Evolutionary conservation across 1,140 invertebrate genomes (phyloP), one percentile per base, ranked within the genome.

Genomic region (Lepidurus couesii): DNA sequence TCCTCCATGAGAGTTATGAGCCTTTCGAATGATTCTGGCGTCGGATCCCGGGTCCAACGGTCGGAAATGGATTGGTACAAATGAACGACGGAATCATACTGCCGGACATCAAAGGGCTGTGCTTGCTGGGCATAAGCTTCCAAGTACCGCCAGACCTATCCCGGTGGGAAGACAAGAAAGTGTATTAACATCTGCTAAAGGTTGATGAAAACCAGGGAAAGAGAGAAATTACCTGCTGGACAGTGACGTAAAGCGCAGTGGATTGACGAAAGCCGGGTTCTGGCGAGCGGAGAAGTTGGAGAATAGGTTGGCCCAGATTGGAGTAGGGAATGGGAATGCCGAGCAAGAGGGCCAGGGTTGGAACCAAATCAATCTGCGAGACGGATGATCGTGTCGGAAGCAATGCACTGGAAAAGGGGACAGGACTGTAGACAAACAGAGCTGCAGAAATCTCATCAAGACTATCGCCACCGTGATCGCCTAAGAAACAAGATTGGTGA

Each of bases 401-500:
- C 5, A 53, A 21, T 34, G 79, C 79, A 26, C 34, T 79, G 76
- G 44, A 80, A 80, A 26, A 75, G 53, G 74, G 73, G n/a, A 13
- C 43, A 10, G 79, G 75, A 45, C 91, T 91, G 84, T 95, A 93
- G 7, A 94, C 88, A 83, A 98, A 97, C 83, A 98, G 87, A 0
- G 92, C 94, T 7, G 97, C 91, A 76, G 92, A 91, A 0, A 95
- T 86, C 88, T 99, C 97, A 81, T 93, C 91, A 76, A 86, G 84
- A 81, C 93, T 96, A 83, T 98, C 97, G 24, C 97, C 97, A 1
- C 97, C 97, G 86, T 99, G 97, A 84, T 99, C 97, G 26, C 97
- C 53, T 65, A 21, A 13, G 21, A 65, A 21, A 65, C 16, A 21
- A 65, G 53, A 16, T 21, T 21, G 47, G 3, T 34, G 34, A 34